phyloP scores from a whole-genome alignment of 2,888 invertebrate genomes.

The Cerastis rubricosa region DNA sequence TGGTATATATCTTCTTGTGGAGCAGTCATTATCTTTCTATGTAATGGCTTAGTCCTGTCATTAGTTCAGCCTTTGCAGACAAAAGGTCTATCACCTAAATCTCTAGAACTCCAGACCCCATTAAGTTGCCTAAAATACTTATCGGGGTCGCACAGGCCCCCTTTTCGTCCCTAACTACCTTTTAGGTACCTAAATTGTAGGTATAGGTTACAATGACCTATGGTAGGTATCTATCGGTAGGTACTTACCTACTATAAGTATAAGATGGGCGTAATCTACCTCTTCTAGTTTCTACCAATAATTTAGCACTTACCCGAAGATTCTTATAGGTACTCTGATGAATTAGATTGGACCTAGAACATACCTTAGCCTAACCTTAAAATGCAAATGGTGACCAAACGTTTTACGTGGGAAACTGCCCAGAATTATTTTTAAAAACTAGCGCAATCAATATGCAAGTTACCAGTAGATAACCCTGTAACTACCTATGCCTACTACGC shows the following conservation, averaged over 20 bases:
- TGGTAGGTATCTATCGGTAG: conserved; percentile 3
- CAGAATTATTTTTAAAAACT: background rate
- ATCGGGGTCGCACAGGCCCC: conserved; percentile 33
- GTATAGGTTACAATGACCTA: conserved; percentile 8
- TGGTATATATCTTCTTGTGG: background rate
- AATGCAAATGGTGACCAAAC: background rate
- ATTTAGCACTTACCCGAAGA: background rate
- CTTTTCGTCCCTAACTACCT: conserved; percentile 23
- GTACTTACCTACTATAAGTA: background rate
- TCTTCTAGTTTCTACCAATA: background rate
- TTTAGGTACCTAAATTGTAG: conserved; percentile 22
- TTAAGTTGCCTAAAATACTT: conserved; percentile 41
- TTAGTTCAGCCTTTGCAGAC: conserved; percentile 22
- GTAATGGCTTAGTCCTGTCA: conserved; percentile 4
- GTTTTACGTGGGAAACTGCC: background rate
- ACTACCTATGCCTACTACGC: background rate
- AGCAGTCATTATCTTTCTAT: conserved; percentile 2
- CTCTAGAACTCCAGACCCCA: conserved; percentile 24
- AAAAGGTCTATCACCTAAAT: conserved; percentile 43
- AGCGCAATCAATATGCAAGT: background rate
- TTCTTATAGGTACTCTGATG: no score
- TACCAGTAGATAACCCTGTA: background rate
- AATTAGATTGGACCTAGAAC: background rate
- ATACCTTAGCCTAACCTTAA: background rate
- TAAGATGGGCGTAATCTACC: background rate